Evolutionary conservation across 2,113 vertebrate genomes (phyloP).

Genomic region (Pseudopodoces humilis): DNA sequence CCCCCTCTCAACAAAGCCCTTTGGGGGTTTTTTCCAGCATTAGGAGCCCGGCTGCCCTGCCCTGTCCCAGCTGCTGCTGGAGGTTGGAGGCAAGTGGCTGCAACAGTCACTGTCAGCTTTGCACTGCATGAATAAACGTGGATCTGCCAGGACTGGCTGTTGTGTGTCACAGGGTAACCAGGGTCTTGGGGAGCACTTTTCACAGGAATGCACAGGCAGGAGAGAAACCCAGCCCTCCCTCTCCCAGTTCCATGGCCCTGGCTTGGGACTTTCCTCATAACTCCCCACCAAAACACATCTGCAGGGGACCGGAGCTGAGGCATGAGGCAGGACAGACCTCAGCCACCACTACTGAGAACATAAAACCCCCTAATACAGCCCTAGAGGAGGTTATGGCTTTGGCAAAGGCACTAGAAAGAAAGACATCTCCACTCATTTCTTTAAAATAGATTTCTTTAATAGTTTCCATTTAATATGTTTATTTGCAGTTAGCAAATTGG

Average conservation of each 20-base stretch:
- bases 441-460: constrained; percentile 84
- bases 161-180: background rate
- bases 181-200: background rate
- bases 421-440: constrained; percentile 41
- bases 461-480: constrained; percentile 71
- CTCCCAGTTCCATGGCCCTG: too few relatives aligned
- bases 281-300: too few relatives aligned
- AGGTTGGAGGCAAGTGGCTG: constrained; percentile 5
- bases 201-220: background rate
- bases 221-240: background rate
- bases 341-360: rapidly evolving
- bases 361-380: rapidly evolving
- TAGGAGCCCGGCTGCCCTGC: background rate
- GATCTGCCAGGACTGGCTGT: background rate
- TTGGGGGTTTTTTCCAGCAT: background rate
- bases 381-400: rapidly evolving
- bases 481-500: constrained; percentile 77
- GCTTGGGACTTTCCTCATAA: background rate
- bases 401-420: constrained; percentile 10
- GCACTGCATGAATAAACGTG: background rate
- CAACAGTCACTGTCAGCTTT: constrained; percentile 38
- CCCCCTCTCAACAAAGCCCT: background rate
- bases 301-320: background rate
- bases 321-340: background rate
- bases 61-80: background rate